phyloP scores from a whole-genome alignment of 2,113 vertebrate genomes.

The Chlamydotis undulata region DNA sequence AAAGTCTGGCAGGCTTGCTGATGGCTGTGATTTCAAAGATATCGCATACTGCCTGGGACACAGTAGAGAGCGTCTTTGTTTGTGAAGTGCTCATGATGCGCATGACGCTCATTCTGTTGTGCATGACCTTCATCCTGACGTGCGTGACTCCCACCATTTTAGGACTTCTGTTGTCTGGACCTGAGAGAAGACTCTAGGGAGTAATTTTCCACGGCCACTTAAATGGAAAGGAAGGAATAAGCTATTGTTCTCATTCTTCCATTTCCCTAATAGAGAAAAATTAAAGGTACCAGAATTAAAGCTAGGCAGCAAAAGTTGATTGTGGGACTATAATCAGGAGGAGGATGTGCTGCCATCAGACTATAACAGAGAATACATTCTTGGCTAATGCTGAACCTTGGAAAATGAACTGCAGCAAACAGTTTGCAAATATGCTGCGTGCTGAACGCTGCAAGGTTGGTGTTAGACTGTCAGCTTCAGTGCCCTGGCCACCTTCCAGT shows the following conservation, averaged over 20 bases:
- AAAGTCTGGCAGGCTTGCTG: neutral
- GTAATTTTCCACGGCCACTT: neutral
- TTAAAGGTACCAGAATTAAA: neutral
- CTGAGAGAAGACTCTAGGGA: neutral
- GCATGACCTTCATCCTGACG: neutral
- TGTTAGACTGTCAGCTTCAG: neutral
- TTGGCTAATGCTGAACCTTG: neutral
- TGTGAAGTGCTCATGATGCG: neutral
- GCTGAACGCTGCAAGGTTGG: neutral
- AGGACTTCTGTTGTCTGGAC: neutral
- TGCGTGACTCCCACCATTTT: neutral
- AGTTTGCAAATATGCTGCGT: conserved; percentile 13
- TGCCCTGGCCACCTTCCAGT: conserved; percentile 38
- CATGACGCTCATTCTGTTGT: neutral
- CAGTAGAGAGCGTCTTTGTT: neutral
- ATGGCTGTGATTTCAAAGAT: neutral
- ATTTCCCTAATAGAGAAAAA: neutral
- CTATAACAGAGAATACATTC: neutral
- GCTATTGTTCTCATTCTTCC: neutral
- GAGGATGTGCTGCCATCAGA: neutral
- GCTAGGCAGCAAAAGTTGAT: neutral
- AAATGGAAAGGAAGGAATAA: neutral
- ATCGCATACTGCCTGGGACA: neutral
- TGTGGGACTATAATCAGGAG: neutral
- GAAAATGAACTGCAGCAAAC: neutral